Evolutionary conservation across 2,113 vertebrate genomes (phyloP).

Genomic region (Dolichallabes microphthalmus): DNA sequence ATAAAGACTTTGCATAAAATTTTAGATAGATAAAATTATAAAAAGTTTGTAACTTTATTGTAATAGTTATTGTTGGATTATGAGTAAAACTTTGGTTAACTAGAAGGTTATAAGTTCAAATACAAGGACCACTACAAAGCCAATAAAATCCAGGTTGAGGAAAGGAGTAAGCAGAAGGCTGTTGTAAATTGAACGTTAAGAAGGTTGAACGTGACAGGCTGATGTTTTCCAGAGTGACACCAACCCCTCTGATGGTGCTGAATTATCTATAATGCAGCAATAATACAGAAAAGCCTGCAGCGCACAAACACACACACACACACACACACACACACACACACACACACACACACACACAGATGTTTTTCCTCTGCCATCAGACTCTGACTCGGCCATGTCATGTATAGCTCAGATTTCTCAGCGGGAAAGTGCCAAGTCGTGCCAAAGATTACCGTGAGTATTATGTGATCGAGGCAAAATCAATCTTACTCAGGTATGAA

Average conservation of each 20-base stretch:
- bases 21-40: not conserved
- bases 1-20: too few species aligned
- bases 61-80: not conserved
- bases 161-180: not conserved
- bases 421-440: conserved; percentile 1
- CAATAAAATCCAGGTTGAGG: not conserved
- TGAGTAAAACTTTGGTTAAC: not conserved
- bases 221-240: conserved; percentile 23
- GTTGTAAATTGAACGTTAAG: conserved; percentile 7
- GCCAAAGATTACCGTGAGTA: not conserved
- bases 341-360: not conserved
- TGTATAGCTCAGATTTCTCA: not conserved
- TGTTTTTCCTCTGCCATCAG: not conserved
- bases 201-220: conserved; percentile 26
- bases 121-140: not conserved
- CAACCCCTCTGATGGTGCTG: conserved; percentile 18
- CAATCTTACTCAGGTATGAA: conserved; percentile 17
- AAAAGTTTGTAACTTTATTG: too few species aligned
- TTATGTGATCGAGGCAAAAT: conserved; percentile 23
- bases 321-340: not conserved
- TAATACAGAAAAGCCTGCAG: conserved; percentile 21
- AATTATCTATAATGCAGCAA: conserved; percentile 37
- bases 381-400: conserved; percentile 8
- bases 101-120: not conserved
- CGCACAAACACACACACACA: not conserved